These are phyloP conservation scores for Tachina fera DNA, from an alignment of 2,888 invertebrate species.

Conservation along the genomic window DNA sequence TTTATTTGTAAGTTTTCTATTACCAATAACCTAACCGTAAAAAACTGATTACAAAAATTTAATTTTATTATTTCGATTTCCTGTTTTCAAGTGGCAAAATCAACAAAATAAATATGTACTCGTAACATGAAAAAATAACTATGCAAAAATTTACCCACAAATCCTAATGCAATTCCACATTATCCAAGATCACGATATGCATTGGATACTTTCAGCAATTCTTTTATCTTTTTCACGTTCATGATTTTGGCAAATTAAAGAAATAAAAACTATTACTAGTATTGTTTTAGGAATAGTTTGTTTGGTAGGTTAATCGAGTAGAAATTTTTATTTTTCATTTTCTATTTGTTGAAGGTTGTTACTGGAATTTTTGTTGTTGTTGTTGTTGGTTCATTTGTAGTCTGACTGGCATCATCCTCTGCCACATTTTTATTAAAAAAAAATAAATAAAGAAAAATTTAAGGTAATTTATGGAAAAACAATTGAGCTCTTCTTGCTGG, in stretches of 20 bases:
- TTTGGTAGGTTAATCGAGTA: slow-evolving; percentile 37
- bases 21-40: slow-evolving; percentile 8
- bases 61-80: slow-evolving; percentile 52
- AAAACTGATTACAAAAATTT: slow-evolving; percentile 41
- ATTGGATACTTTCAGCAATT: slow-evolving; percentile 56
- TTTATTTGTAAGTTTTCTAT: background rate
- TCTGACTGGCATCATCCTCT: slow-evolving; percentile 33
- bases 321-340: slow-evolving; percentile 31
- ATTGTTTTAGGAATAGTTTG: slow-evolving; percentile 47
- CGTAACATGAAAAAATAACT: background rate
- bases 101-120: background rate
- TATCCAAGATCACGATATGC: slow-evolving; percentile 71
- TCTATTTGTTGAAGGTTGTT: slow-evolving; percentile 18
- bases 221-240: slow-evolving; percentile 40
- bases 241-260: slow-evolving; percentile 71
- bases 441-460: slow-evolving; percentile 51
- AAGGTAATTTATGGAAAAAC: slow-evolving; percentile 62
- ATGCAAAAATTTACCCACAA: slow-evolving; percentile 57
- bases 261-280: slow-evolving; percentile 65
- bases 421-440: slow-evolving; percentile 19
- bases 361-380: background rate
- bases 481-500: slow-evolving; percentile 61
- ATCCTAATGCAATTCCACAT: slow-evolving; percentile 65
- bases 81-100: slow-evolving; percentile 38
- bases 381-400: slow-evolving; percentile 41